phyloP scores from a whole-genome alignment of 2,888 invertebrate genomes.

The Carabus problematicus region DNA sequence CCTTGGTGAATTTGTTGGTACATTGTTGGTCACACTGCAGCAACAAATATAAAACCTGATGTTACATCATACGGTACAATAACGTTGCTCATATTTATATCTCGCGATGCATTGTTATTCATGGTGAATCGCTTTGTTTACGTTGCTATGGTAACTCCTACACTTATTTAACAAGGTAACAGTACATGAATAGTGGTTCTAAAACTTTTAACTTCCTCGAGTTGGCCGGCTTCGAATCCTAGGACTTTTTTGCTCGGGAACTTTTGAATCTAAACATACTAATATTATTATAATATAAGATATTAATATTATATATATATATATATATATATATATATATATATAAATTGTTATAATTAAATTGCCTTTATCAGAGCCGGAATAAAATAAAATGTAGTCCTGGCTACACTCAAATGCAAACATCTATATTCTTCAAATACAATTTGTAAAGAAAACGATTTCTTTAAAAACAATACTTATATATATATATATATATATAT shows the following conservation, averaged over 20 bases:
- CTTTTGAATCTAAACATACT: too few relatives aligned
- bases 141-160: constrained; percentile 19
- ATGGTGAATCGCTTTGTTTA: constrained; percentile 18
- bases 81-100: background rate
- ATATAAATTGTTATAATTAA: too few relatives aligned
- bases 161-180: constrained; percentile 17
- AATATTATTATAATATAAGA: too few relatives aligned
- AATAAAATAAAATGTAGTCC: too few relatives aligned
- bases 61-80: background rate
- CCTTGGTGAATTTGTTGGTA: constrained; percentile 9
- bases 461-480: too few relatives aligned
- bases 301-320: too few relatives aligned
- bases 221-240: background rate
- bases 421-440: too few relatives aligned
- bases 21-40: constrained; percentile 14
- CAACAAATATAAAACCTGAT: background rate
- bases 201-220: constrained; percentile 5
- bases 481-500: too few relatives aligned
- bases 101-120: constrained; percentile 7
- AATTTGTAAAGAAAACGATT: too few relatives aligned
- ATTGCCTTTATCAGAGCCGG: too few relatives aligned
- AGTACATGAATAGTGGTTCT: constrained; percentile 2
- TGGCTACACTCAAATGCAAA: too few relatives aligned
- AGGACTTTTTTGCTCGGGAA: background rate
- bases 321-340: too few relatives aligned